Evolutionary conservation across 2,888 invertebrate species (phyloP), one percentile per base, ranked within the genome.

Genomic region (Mantis religiosa): DNA sequence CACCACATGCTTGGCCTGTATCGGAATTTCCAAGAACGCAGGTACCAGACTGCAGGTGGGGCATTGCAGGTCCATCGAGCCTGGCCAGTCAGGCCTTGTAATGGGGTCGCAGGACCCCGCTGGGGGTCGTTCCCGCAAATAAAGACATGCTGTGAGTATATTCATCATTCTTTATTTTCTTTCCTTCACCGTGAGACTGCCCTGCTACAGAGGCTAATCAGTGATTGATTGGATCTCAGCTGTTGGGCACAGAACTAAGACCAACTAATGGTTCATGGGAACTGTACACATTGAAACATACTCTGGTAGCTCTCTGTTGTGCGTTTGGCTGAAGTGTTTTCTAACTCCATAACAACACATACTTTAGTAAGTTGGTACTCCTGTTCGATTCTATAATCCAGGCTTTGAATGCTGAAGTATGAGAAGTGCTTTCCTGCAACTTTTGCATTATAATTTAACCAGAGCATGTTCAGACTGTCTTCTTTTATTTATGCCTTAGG

Each of bases 111-210:
- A 82, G 28, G 30, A 25, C n/a, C 87, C 87, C 87, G 87, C 87
- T 34, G 41, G 87, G 87, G 87, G 87, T 87, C 87, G 87, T 41
- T 28, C 87, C 12, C 82, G 87, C 87, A 87, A 87, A 87, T 87
- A 87, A 82, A 87, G 87, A 87, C 87, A 87, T 87, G 87, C 30
- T n/a, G 87, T 30, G 87, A 82, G 87, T 27, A 54, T 30, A 15
- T 28, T 85, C 85, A 54, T 85, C 85, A 85, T 25, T 20, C 47
- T 54, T n/a, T 54, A 54, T 47, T 71, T 30, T 71, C 71, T 86
- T 86, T 86, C 86, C 54, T 71, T 71, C 54, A 25, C 20, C 54
- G 54, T 71, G 54, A 71, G 54, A 71, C 54, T 71, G 54, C 54
- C 25, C 54, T 71, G 54, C 15, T 71, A 71, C 54, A 71, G 20